Evolutionary conservation across 2,113 vertebrate species (phyloP), one percentile per base, ranked within the genome.

Genomic region (Neomonachus schauinslandi): DNA sequence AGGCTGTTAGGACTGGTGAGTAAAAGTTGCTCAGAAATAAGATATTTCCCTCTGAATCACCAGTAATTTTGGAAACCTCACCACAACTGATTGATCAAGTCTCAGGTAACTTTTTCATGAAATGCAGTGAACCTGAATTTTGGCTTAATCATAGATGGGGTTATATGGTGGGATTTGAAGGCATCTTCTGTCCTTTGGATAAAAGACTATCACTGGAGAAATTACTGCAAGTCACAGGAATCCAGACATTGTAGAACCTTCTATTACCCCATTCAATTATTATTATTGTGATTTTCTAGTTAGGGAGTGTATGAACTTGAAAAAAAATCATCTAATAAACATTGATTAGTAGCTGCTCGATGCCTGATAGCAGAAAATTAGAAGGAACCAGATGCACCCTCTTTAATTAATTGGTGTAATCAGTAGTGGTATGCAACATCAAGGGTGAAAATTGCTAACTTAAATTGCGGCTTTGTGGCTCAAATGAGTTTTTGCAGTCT

Each of bases 331-430:
- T 89, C 96, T 93, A 83, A 98, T 98, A 97, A 97, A 93, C 95
- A 97, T 93, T 96, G 93, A 97, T 96, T 97, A 97, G 83, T 96
- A 86, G 71, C 84, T 91, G 19, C 94, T 96, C 55, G 80, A 84
- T 94, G 49, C 95, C 80, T 95, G 94, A 95, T 93, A 95, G 97
- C 84, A 94, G 95, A 96, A 97, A 97, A 98, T 96, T 95, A 97
- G 97, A 98, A 91, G 93, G 95, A 94, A 59, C 94, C 97, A 97
- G 98, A 97, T 97, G 95, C 36, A 97, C 85, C 97, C 96, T 89
- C 94, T 98, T 95, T 95, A 96, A 97, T 97, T 97, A 98, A 97
- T 98, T 97, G 97, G 65, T 57, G 16, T 97, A 93, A 97, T 98
- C 95, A 97, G 96, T 76, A 92, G 80, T 83, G 65, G 90, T 69